A percentile compares a stretch with the other conserved stretches of the same genome.
Conservation (phyloP, 2,888 invertebrate species). For the Drosophila fungiperda region DNA sequence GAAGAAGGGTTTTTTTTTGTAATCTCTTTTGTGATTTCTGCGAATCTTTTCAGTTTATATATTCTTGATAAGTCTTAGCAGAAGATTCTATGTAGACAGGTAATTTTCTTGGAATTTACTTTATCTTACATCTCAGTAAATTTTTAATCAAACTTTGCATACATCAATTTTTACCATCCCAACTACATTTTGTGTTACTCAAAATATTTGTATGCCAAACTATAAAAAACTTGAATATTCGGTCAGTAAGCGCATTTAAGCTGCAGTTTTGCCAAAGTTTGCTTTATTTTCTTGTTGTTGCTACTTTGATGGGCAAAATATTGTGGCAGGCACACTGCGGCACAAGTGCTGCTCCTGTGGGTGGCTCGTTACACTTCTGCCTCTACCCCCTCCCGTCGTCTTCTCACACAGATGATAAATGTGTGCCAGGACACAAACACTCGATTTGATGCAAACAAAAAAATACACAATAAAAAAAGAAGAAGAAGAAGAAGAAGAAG, state of each 20-base stretch:
- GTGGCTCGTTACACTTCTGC: not conserved
- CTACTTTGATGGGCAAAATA: conserved; percentile 55
- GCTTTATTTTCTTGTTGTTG: conserved; percentile 12
- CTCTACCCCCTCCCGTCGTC: too few relatives aligned
- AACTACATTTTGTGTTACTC: not conserved
- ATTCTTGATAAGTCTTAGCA: not conserved
- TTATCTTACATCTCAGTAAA: not conserved
- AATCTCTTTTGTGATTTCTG: not conserved
- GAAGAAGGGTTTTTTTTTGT: too few relatives aligned
- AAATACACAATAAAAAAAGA: conserved; percentile 4
- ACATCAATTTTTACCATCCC: not conserved
- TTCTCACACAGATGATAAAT: conserved; percentile 56
- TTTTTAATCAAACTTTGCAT: not conserved
- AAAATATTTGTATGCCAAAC: not conserved
- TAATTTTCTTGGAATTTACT: not conserved
- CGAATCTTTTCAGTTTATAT: not conserved
- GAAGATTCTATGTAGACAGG: not conserved
- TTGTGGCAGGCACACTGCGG: conserved; percentile 38
- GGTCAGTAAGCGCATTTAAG: not conserved
- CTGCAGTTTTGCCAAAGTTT: not conserved
- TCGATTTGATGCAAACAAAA: conserved; percentile 37
- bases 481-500: not conserved
- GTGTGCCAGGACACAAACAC: conserved; percentile 41
- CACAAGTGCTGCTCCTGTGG: conserved; percentile 17
- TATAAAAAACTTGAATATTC: not conserved